Evolutionary conservation across 2,113 vertebrate species (phyloP).

Genomic region (Calypte anna): DNA sequence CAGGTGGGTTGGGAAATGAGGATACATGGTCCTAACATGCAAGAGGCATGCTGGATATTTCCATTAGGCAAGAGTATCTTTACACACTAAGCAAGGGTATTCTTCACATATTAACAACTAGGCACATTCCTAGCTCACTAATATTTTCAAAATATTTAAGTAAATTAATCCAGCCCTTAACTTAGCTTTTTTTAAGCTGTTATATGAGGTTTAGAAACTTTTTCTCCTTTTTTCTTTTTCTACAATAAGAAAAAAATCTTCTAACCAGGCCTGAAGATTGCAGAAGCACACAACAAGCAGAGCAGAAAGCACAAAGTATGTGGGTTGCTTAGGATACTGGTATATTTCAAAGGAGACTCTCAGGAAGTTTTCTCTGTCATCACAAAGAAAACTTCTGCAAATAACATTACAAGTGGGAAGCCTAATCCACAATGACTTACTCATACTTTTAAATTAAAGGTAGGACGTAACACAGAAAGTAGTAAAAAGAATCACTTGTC

Average conservation of each 20-base stretch:
- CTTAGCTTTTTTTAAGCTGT: background rate
- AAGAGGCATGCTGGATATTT: background rate
- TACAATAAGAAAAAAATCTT: background rate
- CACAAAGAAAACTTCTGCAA: conserved; percentile 31
- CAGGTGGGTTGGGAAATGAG: background rate
- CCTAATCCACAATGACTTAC: conserved; percentile 21
- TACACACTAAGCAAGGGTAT: background rate
- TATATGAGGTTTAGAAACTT: background rate
- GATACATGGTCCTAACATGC: background rate
- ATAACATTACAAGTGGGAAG: conserved; percentile 39
- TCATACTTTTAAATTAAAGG: conserved; percentile 52
- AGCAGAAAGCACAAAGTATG: background rate
- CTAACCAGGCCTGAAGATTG: background rate
- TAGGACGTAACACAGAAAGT: background rate
- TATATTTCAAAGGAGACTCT: conserved; percentile 10
- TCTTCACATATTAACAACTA: background rate
- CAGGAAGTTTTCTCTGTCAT: conserved; percentile 17
- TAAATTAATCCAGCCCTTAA: background rate
- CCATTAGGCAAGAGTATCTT: background rate
- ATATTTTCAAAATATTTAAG: background rate
- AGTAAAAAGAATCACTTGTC: background rate
- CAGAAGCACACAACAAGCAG: background rate
- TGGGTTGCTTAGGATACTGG: conserved; percentile 24
- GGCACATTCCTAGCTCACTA: background rate
- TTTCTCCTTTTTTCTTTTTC: background rate